Base-by-base conservation (phyloP, 1,140 invertebrate species). In the Meloidogyne exigua region DNA sequence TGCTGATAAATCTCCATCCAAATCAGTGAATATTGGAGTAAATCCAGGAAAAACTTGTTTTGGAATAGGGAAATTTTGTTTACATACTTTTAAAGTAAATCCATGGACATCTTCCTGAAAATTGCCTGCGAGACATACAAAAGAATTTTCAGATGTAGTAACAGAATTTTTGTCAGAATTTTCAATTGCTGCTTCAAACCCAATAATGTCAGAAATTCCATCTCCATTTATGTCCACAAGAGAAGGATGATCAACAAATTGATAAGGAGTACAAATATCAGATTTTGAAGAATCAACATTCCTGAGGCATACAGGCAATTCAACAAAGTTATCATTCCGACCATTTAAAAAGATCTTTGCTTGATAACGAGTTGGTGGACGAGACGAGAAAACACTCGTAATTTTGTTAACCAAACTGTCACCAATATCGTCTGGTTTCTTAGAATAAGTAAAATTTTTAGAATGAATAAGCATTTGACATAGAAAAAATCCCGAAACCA, bases 211-310 rank as follows among this genome's bases (percentile, higher is more conserved):
- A 21, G 82, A 79, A 32, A 76, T 74, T 44, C 84, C 84, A 62
- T 85, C 84, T 15, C 83, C 84, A 42, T 86, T 79, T 7, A 85
- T 77, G 67, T 85, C 84, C 57, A 85, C 69, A 7, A 87, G 76
- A 7, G 36, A 65, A 11, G 81, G 81, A n/a, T 80, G 82, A 39
- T 82, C 81, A 49, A 78, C 9, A 79, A 78, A 78, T 73, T 73
- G 62, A n/a, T 25, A 57, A 26, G 69, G 69, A 57, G 49, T 57
- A n/a, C 49, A 57, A 57, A 57, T 57, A 57, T 57, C 49, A 57
- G 49, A 57, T n/a, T 57, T 57, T 57, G 49, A 57, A 57, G 49
- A n/a, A 57, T 57, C 49, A 57, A n/a, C 7, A n/a, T 2, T 57
- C 21, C 21, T 57, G n/a, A n/a, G 13, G 9, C 49, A 57, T n/a